Percentiles rank a stretch among this genome's conserved stretches.
Evolutionary conservation across 2,888 invertebrate species (phyloP).

Genomic region (Calephelis perditalis): DNA sequence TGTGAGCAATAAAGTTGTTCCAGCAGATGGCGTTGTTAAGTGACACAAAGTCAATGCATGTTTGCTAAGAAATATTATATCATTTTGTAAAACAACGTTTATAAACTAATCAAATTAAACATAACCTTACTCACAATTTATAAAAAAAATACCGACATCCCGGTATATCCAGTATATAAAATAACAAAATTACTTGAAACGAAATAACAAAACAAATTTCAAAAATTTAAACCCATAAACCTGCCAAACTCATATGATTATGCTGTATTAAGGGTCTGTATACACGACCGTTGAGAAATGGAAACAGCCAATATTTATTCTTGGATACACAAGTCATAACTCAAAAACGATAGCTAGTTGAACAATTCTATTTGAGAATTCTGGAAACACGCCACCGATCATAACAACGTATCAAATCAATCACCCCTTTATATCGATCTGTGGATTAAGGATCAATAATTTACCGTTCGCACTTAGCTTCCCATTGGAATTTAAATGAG

Average conservation of each 20-base stretch:
- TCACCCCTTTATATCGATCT: constrained; percentile 30
- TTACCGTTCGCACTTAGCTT: constrained; percentile 6
- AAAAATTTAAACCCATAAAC: not conserved
- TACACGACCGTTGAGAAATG: not conserved
- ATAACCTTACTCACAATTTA: too few relatives aligned
- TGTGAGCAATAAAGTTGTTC: too few relatives aligned
- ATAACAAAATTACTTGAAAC: too few relatives aligned
- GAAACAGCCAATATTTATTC: constrained; percentile 35
- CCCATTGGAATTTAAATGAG: constrained; percentile 18
- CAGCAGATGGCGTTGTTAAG: too few relatives aligned
- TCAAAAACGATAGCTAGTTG: constrained; percentile 34
- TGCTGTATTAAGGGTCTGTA: not conserved
- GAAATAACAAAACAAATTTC: constrained; percentile 1
- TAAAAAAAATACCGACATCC: too few relatives aligned
- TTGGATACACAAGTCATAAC: constrained; percentile 39
- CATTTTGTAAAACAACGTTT: too few relatives aligned
- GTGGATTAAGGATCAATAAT: constrained; percentile 20
- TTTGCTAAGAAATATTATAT: too few relatives aligned
- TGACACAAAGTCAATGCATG: too few relatives aligned
- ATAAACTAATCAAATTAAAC: too few relatives aligned
- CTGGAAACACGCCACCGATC: constrained; percentile 47
- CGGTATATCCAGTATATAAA: not conserved
- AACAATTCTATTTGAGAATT: constrained; percentile 43
- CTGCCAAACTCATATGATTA: constrained; percentile 2
- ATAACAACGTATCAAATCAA: constrained; percentile 41